Evolutionary conservation across 1,140 invertebrate genomes (phyloP), one percentile per base, ranked within the genome.

Genomic region (Ips nitidus): DNA sequence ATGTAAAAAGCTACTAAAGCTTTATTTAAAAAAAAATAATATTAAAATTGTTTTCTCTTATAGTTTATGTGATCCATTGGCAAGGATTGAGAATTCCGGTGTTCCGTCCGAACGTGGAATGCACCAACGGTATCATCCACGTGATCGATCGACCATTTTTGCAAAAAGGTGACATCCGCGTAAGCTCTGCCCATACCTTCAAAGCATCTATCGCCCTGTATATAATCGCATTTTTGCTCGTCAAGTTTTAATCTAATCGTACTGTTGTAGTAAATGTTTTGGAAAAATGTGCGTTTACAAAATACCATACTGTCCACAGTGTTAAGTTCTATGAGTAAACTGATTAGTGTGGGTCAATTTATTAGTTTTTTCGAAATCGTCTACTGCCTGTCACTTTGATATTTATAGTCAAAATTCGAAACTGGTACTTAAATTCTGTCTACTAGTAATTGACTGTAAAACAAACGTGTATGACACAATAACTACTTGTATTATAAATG

Each of bases 121-220:
- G 94, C 79, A 95, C 92, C 74, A 97, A 97, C 79, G 94, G 94
- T 41, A 90, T 95, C 61, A 95, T 97, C 71, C 94, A 97, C 80
- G 92, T 96, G 47, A 94, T 97, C 75, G 93, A 95, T 77, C 83
- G 82, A 66, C 92, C 93, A 7, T 87, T 97, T 71, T 81, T 96
- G 68, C 86, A 88, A 79, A 91, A 92, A 71, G 89, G 87, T 73
- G 94, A 97, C 80, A 88, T 97, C n/a, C 84, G 86, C 69, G 91
- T 92, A 6, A 89, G 86, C 1, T 85, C 85, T 53, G 77, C 80
- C 56, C 37, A n/a, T 42, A 42, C 2, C n/a, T 50, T 41, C 3
- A 52, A 52, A 63, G 38, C 69, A 47, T 63, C 68, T 1, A 41
- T 58, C 37, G n/a, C 45, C 45, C 45, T 50, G 2, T 8, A 6